Evolutionary conservation across 2,797 vertebrate genomes (phyloP), one percentile per base, ranked within the genome.

Genomic region (Lophotriccus pileatus): DNA sequence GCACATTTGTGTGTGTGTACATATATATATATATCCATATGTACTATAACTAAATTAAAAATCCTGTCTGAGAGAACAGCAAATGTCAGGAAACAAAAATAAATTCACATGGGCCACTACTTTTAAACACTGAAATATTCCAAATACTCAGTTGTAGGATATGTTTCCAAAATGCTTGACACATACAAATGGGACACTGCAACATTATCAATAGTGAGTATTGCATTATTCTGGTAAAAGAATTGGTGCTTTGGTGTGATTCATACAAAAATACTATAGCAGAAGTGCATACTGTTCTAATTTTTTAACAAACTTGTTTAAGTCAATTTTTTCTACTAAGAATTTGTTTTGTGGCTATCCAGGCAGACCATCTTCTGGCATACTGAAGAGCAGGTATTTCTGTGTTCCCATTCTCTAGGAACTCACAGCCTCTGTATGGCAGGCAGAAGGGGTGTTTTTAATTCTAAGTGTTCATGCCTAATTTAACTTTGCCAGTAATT

Each of bases 401-500:
- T 70, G 34, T 69, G 30, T 27, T 86, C 37, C 56, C 19, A 3
- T 32, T 91, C 50, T 59, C 46, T n/a, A 2, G 37, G 76, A 92
- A 83, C 67, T 41, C 64, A 27, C 2, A 8, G 73, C 50, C 56
- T 81, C 82, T 83, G 19, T 39, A 52, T 77, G 44, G 52, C 75
- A 85, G 58, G 70, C 89, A 94, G 67, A 94, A 87, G 63, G 79
- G 67, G 69, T 93, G 68, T 74, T 94, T 95, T 87, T 90, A 72
- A 30, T 91, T 91, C 50, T 88, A 94, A 96, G 82, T 84, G 75
- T 94, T 90, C 90, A 93, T 72, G 91, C 90, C 82, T 81, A 94
- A 96, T 97, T 96, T 95, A 95, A 95, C 94, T 94, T 94, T 90
- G 80, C 87, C 2, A 8, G 87, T 88, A 92, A 97, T 95, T 96